A percentile compares a stretch with the other conserved stretches of the same genome.
Evolutionary conservation across 2,113 vertebrate genomes (phyloP).

Genomic region (Paramisgurnus dabryanus): DNA sequence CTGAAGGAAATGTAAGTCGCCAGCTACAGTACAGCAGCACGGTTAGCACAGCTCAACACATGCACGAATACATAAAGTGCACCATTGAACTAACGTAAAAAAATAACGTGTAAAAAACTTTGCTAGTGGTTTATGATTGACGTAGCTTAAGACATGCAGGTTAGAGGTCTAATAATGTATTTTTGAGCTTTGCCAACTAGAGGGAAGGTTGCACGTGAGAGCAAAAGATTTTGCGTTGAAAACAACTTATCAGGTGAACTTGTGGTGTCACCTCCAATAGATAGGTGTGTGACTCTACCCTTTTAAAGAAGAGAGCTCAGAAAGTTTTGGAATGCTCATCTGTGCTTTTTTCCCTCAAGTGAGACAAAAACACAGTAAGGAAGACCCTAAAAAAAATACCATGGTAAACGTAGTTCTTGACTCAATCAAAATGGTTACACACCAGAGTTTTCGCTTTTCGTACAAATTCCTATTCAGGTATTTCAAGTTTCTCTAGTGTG

Average conservation of each 20-base stretch:
- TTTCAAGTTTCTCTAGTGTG: no score
- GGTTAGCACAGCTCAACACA: constrained; percentile 12
- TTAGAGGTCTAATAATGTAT: constrained; percentile 4
- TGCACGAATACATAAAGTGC: constrained; percentile 50
- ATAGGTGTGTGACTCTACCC: no score
- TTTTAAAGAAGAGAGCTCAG: no score
- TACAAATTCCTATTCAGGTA: no score
- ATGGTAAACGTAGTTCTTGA: background rate
- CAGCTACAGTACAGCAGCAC: constrained; percentile 14
- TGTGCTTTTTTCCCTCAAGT: constrained; percentile 6
- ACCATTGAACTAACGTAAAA: constrained; percentile 24
- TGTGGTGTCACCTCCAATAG: no score
- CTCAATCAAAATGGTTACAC: background rate
- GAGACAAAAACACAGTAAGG: background rate
- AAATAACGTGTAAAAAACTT: background rate
- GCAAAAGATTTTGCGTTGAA: background rate
- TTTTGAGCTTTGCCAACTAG: background rate
- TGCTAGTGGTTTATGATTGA: constrained; percentile 34
- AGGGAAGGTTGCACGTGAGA: no score
- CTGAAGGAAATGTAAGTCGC: constrained; percentile 1
- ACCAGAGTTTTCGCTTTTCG: no score
- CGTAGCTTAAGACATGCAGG: constrained; percentile 44
- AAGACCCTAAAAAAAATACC: constrained; percentile 1
- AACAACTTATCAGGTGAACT: background rate
- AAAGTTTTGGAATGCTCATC: background rate